A percentile compares a stretch with the other conserved stretches of the same genome.
phyloP scores from a whole-genome alignment of 2,888 invertebrate species.

The Molorchus minor region DNA sequence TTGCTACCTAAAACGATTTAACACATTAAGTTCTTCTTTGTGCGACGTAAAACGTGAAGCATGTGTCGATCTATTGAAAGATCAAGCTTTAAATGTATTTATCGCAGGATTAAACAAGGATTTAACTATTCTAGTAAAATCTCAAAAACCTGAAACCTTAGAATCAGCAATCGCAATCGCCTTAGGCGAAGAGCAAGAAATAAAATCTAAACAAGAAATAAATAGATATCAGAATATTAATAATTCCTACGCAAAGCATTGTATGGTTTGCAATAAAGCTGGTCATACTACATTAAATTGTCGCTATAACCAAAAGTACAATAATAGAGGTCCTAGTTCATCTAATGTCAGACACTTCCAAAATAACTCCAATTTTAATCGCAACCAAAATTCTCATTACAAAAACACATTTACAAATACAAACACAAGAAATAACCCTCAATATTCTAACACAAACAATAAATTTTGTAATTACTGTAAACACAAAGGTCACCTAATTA shows the following conservation, averaged over 20 bases:
- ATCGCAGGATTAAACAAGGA: slow-evolving; percentile 18
- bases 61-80: slow-evolving; percentile 18
- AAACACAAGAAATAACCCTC: no score
- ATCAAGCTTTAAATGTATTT: slow-evolving; percentile 25
- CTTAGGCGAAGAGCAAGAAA: not conserved
- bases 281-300: not conserved
- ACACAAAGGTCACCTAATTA: slow-evolving; percentile 13
- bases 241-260: not conserved
- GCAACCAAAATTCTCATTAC: not conserved
- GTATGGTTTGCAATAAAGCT: not conserved
- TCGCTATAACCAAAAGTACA: not conserved
- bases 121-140: slow-evolving; percentile 19
- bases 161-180: slow-evolving; percentile 6
- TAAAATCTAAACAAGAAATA: slow-evolving; percentile 1
- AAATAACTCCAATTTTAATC: not conserved
- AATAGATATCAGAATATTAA: not conserved
- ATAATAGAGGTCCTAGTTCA: not conserved
- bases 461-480: slow-evolving; percentile 21
- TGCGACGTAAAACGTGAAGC: slow-evolving; percentile 1
- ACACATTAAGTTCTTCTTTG: slow-evolving; percentile 12
- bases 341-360: not conserved
- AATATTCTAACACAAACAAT: slow-evolving; percentile 4
- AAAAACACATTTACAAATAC: not conserved
- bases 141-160: slow-evolving; percentile 20
- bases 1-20: slow-evolving; percentile 27